Base-by-base conservation (phyloP, 2,797 vertebrate species). In the Anabas testudineus region DNA sequence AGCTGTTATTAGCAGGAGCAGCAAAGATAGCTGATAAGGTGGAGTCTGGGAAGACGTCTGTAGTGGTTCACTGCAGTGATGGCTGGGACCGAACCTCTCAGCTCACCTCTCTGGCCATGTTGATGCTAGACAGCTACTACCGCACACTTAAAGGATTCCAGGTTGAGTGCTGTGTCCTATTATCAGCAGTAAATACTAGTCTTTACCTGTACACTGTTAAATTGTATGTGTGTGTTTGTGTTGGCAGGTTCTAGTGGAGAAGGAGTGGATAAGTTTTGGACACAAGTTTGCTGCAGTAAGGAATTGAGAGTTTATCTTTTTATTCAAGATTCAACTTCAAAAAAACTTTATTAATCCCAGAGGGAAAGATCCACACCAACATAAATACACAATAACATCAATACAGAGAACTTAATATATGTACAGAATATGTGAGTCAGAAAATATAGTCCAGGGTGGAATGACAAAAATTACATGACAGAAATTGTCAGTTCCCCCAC, bases 181-280 rank as follows among this genome's bases (percentile, higher is more conserved):
- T 2, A 41, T 47, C 37, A 37, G 0, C 22, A 22, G 0, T 1
- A 22, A 8, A 2, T 28, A 30, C 28, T 2, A 4, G 0, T 3
- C 21, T 48, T 28, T 7, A 15, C 10, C 39, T 56, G 0, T 13
- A 1, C 15, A 7, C 1, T 10, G 2, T 13, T 7, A 10, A 59
- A 9, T 57, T 7, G 13, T 36, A 2, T 65, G 13, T 39, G 3
- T 66, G 3, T 64, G 4, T 58, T 10, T 42, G 32, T 67, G 37
- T 77, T 10, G 60, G 19, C 78, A 94, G 91, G 94, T 94, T 58
- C 95, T 98, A 63, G 79, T 99, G 80, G 97, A 99, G 86, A 98
- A 99, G 85, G 97, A 99, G 65, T 99, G 97, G 97, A 93, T 97
- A 67, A 97, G 96, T 83, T 98, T 98, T 71, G 97, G 97, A 71